Evolutionary conservation across 2,888 invertebrate species (phyloP).

Genomic region (Margaritifera margaritifera): DNA sequence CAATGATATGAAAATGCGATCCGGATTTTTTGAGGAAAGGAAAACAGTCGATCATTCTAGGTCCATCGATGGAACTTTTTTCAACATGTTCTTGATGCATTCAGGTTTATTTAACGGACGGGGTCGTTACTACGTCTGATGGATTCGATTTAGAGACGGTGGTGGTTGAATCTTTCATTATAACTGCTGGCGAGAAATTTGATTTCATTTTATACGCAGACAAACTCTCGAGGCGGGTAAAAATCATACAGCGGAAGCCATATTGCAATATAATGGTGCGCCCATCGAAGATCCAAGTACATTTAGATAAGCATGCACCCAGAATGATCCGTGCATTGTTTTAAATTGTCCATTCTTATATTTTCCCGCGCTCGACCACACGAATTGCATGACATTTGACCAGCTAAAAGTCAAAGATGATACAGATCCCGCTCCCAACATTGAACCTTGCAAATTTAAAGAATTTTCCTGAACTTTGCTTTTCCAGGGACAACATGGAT

Average conservation of each 20-base stretch:
- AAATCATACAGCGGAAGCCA: conserved; percentile 14
- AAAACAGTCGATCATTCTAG: not conserved
- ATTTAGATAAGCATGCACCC: conserved; percentile 11
- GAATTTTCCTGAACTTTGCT: conserved; percentile 19
- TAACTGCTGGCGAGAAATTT: conserved; percentile 40
- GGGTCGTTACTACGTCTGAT: conserved; percentile 44
- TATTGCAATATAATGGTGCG: conserved; percentile 16
- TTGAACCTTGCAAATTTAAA: not conserved
- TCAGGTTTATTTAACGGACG: conserved; percentile 56
- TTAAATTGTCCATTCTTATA: conserved; percentile 13
- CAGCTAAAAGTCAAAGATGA: conserved; percentile 4
- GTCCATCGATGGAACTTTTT: conserved; percentile 13
- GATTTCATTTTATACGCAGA: conserved; percentile 39
- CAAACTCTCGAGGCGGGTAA: conserved; percentile 22
- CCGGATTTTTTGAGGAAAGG: conserved; percentile 15
- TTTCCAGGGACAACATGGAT: conserved; percentile 5
- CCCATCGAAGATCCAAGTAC: conserved; percentile 9
- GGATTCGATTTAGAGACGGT: conserved; percentile 36
- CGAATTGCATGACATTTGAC: conserved; percentile 10
- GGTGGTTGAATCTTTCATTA: conserved; percentile 22
- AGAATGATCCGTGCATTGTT: conserved; percentile 17
- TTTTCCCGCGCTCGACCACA: conserved; percentile 1
- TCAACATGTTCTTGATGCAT: conserved; percentile 20
- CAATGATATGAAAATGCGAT: conserved; percentile 8
- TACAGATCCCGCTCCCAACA: conserved; percentile 7